phyloP scores from a whole-genome alignment of 2,113 vertebrate species.

The Austrofundulus limnaeus region DNA sequence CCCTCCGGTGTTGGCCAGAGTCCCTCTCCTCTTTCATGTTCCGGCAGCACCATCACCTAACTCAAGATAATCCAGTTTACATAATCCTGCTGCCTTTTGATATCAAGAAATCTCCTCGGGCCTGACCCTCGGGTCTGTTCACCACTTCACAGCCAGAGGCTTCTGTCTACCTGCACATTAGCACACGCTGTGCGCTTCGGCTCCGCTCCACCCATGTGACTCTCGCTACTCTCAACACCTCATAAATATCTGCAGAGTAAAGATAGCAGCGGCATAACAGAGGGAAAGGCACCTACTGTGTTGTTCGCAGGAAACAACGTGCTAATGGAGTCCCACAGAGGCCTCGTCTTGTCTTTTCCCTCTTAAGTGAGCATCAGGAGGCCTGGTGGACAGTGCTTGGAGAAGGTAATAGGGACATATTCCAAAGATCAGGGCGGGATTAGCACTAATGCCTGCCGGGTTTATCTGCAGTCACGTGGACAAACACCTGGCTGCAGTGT shows the following conservation, averaged over 20 bases:
- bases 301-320: conserved; percentile 51
- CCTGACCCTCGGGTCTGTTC: conserved; percentile 16
- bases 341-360: conserved; percentile 52
- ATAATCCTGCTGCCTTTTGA: conserved; percentile 37
- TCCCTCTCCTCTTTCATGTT: conserved; percentile 34
- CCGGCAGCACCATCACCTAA: conserved; percentile 43
- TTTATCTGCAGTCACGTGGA: conserved; percentile 80
- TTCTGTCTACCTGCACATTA: conserved; percentile 29
- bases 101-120: conserved; percentile 21
- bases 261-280: conserved; percentile 52
- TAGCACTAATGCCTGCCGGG: conserved; percentile 78
- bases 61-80: conserved; percentile 50
- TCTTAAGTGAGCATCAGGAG: conserved; percentile 64
- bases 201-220: conserved; percentile 54
- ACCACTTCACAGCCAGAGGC: conserved; percentile 28
- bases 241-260: conserved; percentile 51
- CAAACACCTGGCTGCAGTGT: conserved; percentile 76
- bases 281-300: conserved; percentile 66
- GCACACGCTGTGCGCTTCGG: conserved; percentile 19
- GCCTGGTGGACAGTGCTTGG: conserved; percentile 58
- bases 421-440: conserved; percentile 81
- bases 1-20: conserved; percentile 38
- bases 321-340: conserved; percentile 51
- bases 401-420: conserved; percentile 73
- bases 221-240: conserved; percentile 44